Evolutionary conservation across 2,113 vertebrate species (phyloP).

Genomic region (Chascanopsetta lugubris): DNA sequence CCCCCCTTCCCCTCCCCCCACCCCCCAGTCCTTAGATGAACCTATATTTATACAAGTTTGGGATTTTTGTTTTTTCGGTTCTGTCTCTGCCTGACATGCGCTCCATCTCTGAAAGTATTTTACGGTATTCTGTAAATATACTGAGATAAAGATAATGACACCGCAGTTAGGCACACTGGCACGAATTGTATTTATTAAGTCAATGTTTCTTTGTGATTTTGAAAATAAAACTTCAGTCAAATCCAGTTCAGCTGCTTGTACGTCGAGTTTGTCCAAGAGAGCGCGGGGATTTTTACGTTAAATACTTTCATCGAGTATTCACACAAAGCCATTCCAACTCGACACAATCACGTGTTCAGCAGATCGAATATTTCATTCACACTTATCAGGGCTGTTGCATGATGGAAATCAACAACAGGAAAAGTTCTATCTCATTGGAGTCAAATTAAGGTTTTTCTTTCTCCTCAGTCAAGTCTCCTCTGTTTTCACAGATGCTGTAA

Average conservation of each 20-base stretch:
- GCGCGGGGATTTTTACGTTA: no score
- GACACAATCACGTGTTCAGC: no score
- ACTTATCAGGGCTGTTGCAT: no score
- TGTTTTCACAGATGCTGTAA: no score
- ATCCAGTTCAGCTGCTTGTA: conserved; percentile 49
- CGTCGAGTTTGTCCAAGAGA: conserved; percentile 68
- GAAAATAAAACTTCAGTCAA: conserved; percentile 88
- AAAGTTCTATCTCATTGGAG: no score
- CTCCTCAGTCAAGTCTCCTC: no score
- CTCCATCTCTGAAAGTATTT: conserved; percentile 91
- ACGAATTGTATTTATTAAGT: conserved; percentile 99
- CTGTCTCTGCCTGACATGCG: conserved; percentile 87
- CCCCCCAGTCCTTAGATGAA: conserved; percentile 50
- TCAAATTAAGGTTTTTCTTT: no score
- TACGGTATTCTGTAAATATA: conserved; percentile 94
- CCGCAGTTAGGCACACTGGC: conserved; percentile 90
- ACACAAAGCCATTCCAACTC: no score
- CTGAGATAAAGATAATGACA: conserved; percentile 83
- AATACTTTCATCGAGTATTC: no score
- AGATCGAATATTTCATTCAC: no score
- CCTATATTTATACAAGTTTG: conserved; percentile 76
- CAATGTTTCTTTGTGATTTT: conserved; percentile 86
- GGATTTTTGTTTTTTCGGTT: conserved; percentile 70
- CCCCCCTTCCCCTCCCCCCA: no score
- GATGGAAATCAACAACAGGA: no score